These are phyloP conservation scores for Neostethus bicornis DNA, from an alignment of 2,797 vertebrate species.

Conservation along the genomic window DNA sequence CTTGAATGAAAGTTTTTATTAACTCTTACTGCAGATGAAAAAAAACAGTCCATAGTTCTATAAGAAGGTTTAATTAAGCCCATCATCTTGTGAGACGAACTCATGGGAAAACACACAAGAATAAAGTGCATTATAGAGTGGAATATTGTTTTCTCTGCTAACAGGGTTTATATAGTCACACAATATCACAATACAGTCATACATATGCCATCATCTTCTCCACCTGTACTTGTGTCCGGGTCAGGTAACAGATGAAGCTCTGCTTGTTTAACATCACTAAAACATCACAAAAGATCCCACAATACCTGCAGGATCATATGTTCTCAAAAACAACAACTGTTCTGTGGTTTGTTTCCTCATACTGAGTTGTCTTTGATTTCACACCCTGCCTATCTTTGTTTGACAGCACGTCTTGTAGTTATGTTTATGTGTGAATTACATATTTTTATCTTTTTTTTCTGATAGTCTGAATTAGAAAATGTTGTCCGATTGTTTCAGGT, in stretches of 20 bases:
- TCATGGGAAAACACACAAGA: background rate
- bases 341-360: conserved; percentile 7
- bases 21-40: background rate
- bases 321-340: conserved; percentile 13
- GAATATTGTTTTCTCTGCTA: background rate
- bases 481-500: conserved; percentile 4
- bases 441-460: background rate
- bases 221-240: no score
- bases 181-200: background rate
- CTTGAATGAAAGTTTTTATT: background rate
- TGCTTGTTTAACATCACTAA: background rate
- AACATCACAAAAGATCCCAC: conserved; percentile 10
- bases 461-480: background rate
- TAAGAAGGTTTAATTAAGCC: background rate
- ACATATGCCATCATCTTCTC: no score
- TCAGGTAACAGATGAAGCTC: conserved; percentile 9
- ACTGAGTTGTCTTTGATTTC: conserved; percentile 2
- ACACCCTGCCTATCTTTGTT: conserved; percentile 11
- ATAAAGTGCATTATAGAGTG: background rate
- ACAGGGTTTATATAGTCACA: background rate
- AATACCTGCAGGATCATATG: background rate
- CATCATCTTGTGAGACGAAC: background rate
- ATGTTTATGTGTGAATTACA: no score
- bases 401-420: no score
- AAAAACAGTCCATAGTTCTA: background rate